Percentiles rank a stretch among this genome's conserved stretches.
Evolutionary conservation across 2,888 invertebrate genomes (phyloP).

Genomic region (Drosophila mulleri): DNA sequence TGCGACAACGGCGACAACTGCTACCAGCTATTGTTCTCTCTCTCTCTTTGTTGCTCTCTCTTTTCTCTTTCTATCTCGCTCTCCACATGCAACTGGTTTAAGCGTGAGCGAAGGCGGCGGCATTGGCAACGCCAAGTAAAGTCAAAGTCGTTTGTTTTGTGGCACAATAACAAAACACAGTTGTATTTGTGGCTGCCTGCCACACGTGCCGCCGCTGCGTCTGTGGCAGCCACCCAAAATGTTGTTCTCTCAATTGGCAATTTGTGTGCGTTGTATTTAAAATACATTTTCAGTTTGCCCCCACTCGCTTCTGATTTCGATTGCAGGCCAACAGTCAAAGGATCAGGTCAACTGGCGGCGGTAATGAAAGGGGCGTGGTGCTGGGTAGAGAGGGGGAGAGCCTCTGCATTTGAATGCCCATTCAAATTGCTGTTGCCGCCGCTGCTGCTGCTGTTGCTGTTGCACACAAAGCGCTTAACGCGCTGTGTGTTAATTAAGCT

Average conservation of each 20-base stretch:
- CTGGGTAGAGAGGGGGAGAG: not conserved
- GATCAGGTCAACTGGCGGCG: not conserved
- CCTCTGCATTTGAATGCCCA: slow-evolving; percentile 41
- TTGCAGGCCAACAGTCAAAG: slow-evolving; percentile 70
- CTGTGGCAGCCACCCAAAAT: slow-evolving; percentile 43
- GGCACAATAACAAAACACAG: slow-evolving; percentile 39
- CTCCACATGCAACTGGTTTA: slow-evolving; percentile 74
- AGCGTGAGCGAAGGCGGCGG: slow-evolving; percentile 15
- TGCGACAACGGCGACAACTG: slow-evolving; percentile 51
- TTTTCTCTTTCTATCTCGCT: not conserved
- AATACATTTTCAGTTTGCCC: slow-evolving; percentile 32
- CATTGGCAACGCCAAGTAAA: slow-evolving; percentile 34
- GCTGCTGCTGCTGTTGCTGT: slow-evolving; percentile 9
- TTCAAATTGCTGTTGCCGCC: slow-evolving; percentile 15
- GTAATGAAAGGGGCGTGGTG: slow-evolving; percentile 5
- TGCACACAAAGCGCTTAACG: slow-evolving; percentile 75
- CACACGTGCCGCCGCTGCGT: slow-evolving; percentile 43
- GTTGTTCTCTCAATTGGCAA: slow-evolving; percentile 31
- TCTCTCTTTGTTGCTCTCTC: not conserved
- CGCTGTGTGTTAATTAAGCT: slow-evolving; percentile 77
- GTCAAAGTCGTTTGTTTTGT: slow-evolving; percentile 58
- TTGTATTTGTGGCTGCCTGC: slow-evolving; percentile 19
- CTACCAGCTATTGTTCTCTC: slow-evolving; percentile 14
- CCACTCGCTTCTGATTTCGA: slow-evolving; percentile 55
- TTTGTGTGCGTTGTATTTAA: slow-evolving; percentile 34